Conservation (phyloP, 2,113 vertebrate genomes). For the Phrynosoma platyrhinos region DNA sequence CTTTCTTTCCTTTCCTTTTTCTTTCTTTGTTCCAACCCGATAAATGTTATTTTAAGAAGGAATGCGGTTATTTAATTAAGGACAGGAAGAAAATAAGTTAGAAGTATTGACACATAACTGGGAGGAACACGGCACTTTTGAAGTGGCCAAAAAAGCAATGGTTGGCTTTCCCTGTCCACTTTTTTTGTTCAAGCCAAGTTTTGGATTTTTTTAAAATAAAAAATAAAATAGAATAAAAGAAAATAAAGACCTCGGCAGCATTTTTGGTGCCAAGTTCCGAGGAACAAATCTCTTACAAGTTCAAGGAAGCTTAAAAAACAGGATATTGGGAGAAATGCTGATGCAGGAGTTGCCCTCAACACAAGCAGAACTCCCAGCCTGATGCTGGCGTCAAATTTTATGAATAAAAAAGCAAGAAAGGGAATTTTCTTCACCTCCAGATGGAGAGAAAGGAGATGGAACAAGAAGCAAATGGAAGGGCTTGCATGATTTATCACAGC, state of each 20-base stretch:
- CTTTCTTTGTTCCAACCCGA: not conserved
- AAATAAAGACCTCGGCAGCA: not conserved
- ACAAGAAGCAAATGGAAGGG: not conserved
- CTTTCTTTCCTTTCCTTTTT: not conserved
- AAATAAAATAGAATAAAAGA: no score
- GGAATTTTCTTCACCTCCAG: not conserved
- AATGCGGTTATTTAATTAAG: not conserved
- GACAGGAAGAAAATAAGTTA: not conserved
- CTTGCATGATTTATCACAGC: not conserved
- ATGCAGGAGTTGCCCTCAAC: not conserved
- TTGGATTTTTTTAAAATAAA: no score
- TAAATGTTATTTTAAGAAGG: not conserved
- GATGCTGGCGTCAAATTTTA: not conserved
- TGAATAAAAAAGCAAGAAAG: not conserved
- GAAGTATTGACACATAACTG: no score
- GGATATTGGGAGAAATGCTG: not conserved
- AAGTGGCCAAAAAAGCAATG: not conserved
- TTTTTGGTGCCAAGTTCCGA: constrained; percentile 17
- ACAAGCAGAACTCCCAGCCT: not conserved
- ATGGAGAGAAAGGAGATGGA: not conserved
- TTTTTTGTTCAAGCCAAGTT: not conserved
- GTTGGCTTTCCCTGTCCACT: not conserved
- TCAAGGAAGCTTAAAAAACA: not conserved
- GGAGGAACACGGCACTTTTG: not conserved
- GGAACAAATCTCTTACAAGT: not conserved